Conservation (phyloP, 2,888 invertebrate genomes). For the Euspilapteryx auroguttella region DNA sequence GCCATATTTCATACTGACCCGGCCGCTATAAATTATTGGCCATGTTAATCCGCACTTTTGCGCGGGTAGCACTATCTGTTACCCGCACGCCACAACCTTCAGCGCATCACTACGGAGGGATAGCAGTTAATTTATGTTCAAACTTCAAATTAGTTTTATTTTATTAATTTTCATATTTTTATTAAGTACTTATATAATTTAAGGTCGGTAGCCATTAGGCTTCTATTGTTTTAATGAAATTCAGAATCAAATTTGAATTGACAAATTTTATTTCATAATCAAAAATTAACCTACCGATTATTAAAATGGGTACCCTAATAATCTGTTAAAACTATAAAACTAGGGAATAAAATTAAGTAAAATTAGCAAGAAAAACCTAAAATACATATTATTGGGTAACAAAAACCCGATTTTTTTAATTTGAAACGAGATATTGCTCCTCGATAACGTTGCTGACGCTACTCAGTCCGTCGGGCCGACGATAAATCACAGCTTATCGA, state of each 20-base stretch:
- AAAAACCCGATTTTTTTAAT: no score
- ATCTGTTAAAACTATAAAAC: no score
- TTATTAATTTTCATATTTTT: no score
- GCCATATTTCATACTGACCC: conserved; percentile 8
- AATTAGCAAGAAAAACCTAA: not conserved
- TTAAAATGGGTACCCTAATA: no score
- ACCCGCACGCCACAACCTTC: conserved; percentile 49
- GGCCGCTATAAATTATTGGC: conserved; percentile 31
- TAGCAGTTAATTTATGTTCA: not conserved
- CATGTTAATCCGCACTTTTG: conserved; percentile 34
- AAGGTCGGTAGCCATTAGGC: no score
- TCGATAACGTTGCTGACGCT: conserved; percentile 19
- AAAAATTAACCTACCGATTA: no score
- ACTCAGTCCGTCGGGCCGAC: conserved; percentile 31
- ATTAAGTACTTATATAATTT: no score
- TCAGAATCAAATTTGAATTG: no score
- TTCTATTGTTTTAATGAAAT: no score
- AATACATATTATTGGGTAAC: not conserved
- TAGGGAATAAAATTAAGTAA: no score
- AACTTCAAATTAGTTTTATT: not conserved
- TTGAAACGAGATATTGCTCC: not conserved
- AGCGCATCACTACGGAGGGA: conserved; percentile 35
- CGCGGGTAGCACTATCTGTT: conserved; percentile 43
- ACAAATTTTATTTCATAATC: no score
- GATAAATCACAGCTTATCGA: conserved; percentile 62